These are phyloP conservation scores for Tenthredo livida DNA, from an alignment of 2,888 invertebrate genomes.

Conservation along the genomic window DNA sequence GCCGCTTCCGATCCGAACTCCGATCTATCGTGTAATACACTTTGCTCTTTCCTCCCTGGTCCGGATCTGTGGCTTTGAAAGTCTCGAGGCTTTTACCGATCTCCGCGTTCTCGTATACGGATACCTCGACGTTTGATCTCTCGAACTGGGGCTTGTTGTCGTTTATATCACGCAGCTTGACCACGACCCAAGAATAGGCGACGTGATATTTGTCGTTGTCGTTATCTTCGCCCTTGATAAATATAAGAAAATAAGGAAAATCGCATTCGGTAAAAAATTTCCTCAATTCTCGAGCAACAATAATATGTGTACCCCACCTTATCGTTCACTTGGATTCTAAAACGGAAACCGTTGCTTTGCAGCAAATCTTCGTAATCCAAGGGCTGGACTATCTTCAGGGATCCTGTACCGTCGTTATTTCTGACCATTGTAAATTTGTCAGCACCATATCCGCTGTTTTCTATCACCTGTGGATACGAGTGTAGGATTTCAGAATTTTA, in stretches of 20 bases:
- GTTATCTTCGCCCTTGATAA: constrained; percentile 89
- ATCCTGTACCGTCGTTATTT: constrained; percentile 97
- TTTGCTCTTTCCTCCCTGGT: constrained; percentile 96
- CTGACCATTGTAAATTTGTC: constrained; percentile 98
- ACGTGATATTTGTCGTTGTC: constrained; percentile 98
- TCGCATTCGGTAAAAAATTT: too few relatives aligned
- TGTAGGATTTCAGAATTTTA: background rate
- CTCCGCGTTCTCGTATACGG: constrained; percentile 94
- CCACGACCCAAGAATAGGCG: constrained; percentile 96
- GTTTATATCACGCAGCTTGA: constrained; percentile 95
- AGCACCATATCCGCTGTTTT: constrained; percentile 96
- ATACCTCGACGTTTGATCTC: constrained; percentile 94
- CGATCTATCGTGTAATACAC: constrained; percentile 95
- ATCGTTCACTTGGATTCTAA: constrained; percentile 96
- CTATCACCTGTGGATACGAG: constrained; percentile 83
- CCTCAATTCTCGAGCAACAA: background rate
- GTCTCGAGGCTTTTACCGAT: constrained; percentile 94
- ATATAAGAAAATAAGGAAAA: constrained; percentile 33
- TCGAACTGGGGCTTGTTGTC: constrained; percentile 98
- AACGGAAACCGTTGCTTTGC: constrained; percentile 96
- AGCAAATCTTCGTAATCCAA: constrained; percentile 96
- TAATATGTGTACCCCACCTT: constrained; percentile 81
- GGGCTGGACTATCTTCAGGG: constrained; percentile 96
- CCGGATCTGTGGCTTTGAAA: constrained; percentile 97
- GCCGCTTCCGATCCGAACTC: constrained; percentile 94